Conservation (phyloP, 2,113 vertebrate genomes). For the Saguinus midas region DNA sequence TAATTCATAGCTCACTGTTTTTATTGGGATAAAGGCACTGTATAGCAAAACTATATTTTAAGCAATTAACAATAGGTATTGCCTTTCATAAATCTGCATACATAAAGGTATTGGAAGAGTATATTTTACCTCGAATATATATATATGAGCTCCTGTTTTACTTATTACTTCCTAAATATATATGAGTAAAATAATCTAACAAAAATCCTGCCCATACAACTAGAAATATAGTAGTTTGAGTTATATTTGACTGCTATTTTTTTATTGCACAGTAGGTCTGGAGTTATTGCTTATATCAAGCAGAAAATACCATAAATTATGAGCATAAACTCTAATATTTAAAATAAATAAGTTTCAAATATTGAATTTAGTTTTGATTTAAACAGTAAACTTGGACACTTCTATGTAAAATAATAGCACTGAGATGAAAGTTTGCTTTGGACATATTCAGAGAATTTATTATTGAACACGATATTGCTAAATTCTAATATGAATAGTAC, state of each 20-base stretch:
- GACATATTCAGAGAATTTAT: background rate
- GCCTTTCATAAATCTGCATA: background rate
- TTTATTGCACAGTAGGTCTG: background rate
- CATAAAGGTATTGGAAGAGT: background rate
- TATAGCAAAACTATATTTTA: background rate
- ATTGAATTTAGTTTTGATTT: background rate
- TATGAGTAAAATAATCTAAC: background rate
- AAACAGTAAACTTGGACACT: background rate
- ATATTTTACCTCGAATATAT: background rate
- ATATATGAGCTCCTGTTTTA: background rate
- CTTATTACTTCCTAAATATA: background rate
- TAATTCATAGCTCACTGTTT: background rate
- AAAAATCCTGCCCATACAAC: background rate
- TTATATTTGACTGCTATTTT: background rate
- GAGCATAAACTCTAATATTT: background rate
- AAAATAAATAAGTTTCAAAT: background rate
- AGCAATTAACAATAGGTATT: background rate
- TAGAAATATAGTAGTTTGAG: background rate
- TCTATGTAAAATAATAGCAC: background rate
- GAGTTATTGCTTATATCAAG: background rate
- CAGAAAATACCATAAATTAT: background rate
- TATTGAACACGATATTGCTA: background rate
- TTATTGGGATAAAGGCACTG: background rate
- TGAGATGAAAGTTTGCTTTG: background rate
- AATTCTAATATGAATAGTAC: background rate